Conservation (phyloP, 2,888 invertebrate species). For the Athalia circularis region DNA sequence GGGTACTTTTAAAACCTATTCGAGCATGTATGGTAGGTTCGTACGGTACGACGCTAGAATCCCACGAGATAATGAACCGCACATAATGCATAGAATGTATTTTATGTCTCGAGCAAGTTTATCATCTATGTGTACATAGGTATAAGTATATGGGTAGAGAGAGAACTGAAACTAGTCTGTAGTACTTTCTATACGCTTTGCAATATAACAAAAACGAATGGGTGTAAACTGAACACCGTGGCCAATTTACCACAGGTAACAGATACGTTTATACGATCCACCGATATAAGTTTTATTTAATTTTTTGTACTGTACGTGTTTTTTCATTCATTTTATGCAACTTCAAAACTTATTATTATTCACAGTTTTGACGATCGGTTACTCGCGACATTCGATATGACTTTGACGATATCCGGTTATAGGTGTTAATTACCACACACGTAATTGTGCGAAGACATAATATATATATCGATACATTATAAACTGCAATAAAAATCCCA, state of each 20-base stretch:
- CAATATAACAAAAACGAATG: neutral
- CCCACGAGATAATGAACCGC: slow-evolving; percentile 25
- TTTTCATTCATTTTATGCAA: neutral
- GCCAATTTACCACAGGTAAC: slow-evolving; percentile 3
- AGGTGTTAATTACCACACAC: too few relatives aligned
- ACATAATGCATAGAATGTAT: neutral
- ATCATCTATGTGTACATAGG: neutral
- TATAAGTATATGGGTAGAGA: neutral
- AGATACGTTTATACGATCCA: neutral
- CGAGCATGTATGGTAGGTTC: neutral
- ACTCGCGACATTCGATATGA: too few relatives aligned
- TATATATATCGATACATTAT: too few relatives aligned
- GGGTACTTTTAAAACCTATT: slow-evolving; percentile 6
- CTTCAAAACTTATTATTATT: neutral
- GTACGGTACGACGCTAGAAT: neutral
- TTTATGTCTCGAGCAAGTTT: neutral
- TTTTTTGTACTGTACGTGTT: neutral
- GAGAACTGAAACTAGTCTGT: slow-evolving; percentile 1
- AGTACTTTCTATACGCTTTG: slow-evolving; percentile 27
- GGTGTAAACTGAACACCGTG: neutral
- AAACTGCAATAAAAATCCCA: too few relatives aligned
- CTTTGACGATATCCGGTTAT: too few relatives aligned
- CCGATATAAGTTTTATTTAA: neutral
- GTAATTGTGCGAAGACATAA: too few relatives aligned
- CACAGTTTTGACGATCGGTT: neutral